Base-by-base conservation (phyloP, 2,888 invertebrate genomes). In the Drosophila differens region DNA sequence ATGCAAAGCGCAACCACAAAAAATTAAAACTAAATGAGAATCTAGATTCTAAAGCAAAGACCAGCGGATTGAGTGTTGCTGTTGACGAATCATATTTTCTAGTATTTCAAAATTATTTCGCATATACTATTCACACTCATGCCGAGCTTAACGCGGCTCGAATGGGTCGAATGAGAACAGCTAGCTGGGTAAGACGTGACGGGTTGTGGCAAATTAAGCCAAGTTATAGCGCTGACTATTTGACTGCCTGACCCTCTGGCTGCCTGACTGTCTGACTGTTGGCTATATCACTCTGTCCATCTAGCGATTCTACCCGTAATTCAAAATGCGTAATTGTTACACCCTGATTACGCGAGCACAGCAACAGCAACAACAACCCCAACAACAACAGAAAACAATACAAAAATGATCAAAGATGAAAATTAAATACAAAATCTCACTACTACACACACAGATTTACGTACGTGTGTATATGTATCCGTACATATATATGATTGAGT, bases 311-410 rank as follows among this genome's bases (percentile, higher is more conserved):
- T 64, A 55, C 52, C 51, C 64, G 63, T 62, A 75, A 90, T 86
- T 91, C 85, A 85, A 87, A 85, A 90, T 91, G 92, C 91, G 90
- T 92, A 91, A 92, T 92, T 91, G 91, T 90, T 92, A 91, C 92
- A 92, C 90, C 91, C 91, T 92, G 91, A 92, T 91, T 91, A 92
- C 91, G 91, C 91, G 91, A 91, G 83, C 58, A 62, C 28, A 62
- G 44, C 55, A 72, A 65, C 41, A 76, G 62, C 49, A 64, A 54
- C 30, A 62, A 64, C 44, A 64, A n/a, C n/a, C n/a, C n/a, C n/a
- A n/a, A 57, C 19, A 44, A 49, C 14, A 35, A 2, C n/a, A 41
- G 10, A 49, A 63, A 41, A 39, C 37, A 32, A 61, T 25, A 52
- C 16, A 44, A 51, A 53, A 52, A 51, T 57, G 68, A 63, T 73